Base-by-base conservation (phyloP, 1,140 invertebrate species). In the Drosophila arizonae region DNA sequence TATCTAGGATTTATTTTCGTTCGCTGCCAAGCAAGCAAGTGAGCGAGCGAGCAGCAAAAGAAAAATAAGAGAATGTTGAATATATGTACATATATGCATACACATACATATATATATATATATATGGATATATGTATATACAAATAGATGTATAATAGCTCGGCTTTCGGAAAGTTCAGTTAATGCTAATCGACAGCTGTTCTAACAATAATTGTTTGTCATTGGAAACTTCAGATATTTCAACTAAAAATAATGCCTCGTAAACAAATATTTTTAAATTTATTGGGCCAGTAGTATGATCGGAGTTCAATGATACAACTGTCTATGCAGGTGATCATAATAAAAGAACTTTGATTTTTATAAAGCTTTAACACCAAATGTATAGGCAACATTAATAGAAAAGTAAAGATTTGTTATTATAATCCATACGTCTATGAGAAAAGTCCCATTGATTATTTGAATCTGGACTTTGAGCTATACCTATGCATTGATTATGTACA, bases 1-100 rank as follows among this genome's bases (percentile, higher is more conserved):
- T 73, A 73, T 73, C 71, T 73, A 62, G 51, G 71, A 52, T 73
- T 69, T 73, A 63, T 69, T 50, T 63, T 62, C 15, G 57, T 62
- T 24, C 60, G 46, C 45, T 50, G 5, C 63, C n/a, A 56, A 33
- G 39, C 30, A 8, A 46, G 43, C 43, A 9, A 45, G 1, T 46
- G 66, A 28, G 48, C 15, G 2, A 33, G 33, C 9, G 33, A 33
- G 33, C 51, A 13, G 8, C 30, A 24, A 46, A 26, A 65, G 41
- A 26, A 21, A 43, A 33, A 6, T 3, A 26, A 36, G 33, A 33
- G 33, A 46, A 17, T 30, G 24, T 24, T 50, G 28, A 55, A 33
- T 30, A 55, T 33, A 48, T 5, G 28, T 30, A 6, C 4, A 21
- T 43, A 45, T 3, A 50, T 26, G 5, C 21, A 21, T 13, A 21